Evolutionary conservation across 2,797 vertebrate genomes (phyloP).

Genomic region (Syncerus caffer): DNA sequence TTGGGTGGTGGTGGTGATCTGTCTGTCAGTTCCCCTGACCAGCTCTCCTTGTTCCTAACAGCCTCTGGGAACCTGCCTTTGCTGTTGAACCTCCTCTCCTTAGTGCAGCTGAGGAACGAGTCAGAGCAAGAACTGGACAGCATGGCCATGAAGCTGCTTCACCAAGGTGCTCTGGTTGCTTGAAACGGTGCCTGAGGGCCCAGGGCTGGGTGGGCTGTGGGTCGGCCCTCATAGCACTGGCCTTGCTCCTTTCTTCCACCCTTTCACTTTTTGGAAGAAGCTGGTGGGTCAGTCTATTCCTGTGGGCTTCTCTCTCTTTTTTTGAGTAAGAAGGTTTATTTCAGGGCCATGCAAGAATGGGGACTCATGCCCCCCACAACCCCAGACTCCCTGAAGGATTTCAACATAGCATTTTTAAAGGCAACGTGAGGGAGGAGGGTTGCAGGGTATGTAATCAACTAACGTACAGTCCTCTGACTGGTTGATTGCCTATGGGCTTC

Average conservation of each 20-base stretch:
- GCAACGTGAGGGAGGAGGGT: neutral
- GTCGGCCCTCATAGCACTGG: neutral
- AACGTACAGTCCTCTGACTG: neutral
- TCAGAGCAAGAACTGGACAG: slow-evolving; percentile 86
- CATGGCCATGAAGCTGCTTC: slow-evolving; percentile 92
- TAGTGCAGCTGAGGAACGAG: slow-evolving; percentile 84
- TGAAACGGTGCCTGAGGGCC: neutral
- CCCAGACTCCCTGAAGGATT: neutral
- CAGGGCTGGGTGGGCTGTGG: rapidly evolving
- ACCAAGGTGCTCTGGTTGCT: slow-evolving; percentile 86
- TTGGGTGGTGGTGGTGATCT: no score
- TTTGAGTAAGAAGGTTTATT: neutral
- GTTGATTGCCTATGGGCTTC: neutral
- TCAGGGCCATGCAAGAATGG: neutral
- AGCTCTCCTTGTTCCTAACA: slow-evolving; percentile 56
- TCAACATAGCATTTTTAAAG: neutral
- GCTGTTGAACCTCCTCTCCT: slow-evolving; percentile 89
- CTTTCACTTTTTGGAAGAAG: neutral
- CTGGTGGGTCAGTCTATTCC: neutral
- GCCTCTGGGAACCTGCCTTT: slow-evolving; percentile 82
- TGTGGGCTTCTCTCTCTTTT: neutral
- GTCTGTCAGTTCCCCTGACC: slow-evolving; percentile 17
- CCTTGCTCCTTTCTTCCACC: neutral
- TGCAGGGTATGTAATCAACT: neutral
- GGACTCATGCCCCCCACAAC: neutral